Evolutionary conservation across 2,797 vertebrate genomes (phyloP).

Genomic region (Periophthalmus magnuspinnatus): DNA sequence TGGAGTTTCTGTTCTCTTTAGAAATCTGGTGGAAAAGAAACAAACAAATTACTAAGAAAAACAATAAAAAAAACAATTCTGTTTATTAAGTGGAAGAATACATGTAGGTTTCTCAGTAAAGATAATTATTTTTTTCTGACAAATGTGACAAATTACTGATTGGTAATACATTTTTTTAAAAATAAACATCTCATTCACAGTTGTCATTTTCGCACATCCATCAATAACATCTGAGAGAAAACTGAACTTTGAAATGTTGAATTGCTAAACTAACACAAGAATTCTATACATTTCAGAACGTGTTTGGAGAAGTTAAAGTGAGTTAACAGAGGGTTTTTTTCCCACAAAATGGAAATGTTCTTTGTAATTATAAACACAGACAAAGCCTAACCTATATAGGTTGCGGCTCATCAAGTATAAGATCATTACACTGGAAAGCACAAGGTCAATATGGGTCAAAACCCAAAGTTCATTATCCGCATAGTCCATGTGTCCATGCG

Average conservation of each 20-base stretch:
- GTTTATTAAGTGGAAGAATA: not conserved
- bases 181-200: too few species aligned
- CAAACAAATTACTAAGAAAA: slow-evolving; percentile 1
- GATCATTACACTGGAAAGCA: not conserved
- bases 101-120: not conserved
- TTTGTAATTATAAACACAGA: too few species aligned
- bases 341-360: too few species aligned
- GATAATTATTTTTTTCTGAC: not conserved
- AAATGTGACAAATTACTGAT: too few species aligned
- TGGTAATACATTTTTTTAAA: too few species aligned
- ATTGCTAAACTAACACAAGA: too few species aligned
- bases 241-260: too few species aligned
- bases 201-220: too few species aligned
- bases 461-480: not conserved
- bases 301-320: too few species aligned
- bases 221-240: too few species aligned
- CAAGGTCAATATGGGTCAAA: not conserved
- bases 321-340: too few species aligned
- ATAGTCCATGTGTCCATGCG: not conserved
- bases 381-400: not conserved
- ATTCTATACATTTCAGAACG: too few species aligned
- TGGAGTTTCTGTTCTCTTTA: slow-evolving; percentile 86
- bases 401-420: not conserved
- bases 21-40: slow-evolving; percentile 79
- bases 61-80: not conserved